These are phyloP conservation scores for Cygnus olor DNA, from an alignment of 2,797 vertebrate genomes.

Conservation along the genomic window DNA sequence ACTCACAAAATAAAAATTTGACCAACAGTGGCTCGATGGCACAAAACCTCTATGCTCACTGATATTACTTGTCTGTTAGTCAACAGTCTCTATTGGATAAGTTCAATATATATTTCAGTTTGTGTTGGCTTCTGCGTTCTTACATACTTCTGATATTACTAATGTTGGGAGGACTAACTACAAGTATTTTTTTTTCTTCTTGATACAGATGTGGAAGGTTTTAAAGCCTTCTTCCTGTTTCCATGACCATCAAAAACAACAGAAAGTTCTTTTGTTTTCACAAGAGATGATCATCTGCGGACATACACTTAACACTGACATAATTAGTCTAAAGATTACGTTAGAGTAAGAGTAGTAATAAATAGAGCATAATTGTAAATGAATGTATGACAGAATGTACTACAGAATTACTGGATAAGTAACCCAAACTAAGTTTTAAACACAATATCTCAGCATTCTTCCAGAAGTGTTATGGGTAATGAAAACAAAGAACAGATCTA, in stretches of 20 bases:
- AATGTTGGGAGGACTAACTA: background rate
- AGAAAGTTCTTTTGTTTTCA: background rate
- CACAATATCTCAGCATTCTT: background rate
- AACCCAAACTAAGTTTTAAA: background rate
- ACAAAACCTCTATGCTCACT: background rate
- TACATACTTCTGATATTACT: background rate
- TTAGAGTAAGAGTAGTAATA: background rate
- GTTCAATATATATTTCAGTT: background rate
- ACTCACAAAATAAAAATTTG: background rate
- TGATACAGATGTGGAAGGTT: background rate
- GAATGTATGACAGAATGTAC: fast-evolving
- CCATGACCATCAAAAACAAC: background rate
- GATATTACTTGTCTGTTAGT: background rate
- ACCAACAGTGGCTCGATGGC: background rate
- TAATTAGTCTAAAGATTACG: background rate
- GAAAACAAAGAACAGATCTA: background rate
- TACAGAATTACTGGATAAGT: background rate
- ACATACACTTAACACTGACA: background rate
- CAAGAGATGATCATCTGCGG: background rate
- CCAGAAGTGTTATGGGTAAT: background rate
- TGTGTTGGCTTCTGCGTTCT: background rate
- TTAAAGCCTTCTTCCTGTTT: background rate
- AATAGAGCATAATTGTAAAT: background rate
- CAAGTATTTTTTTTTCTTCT: background rate
- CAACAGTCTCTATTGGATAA: background rate